Evolutionary conservation across 2,888 invertebrate species (phyloP), one percentile per base, ranked within the genome.

Genomic region (Pelosia muscerda): DNA sequence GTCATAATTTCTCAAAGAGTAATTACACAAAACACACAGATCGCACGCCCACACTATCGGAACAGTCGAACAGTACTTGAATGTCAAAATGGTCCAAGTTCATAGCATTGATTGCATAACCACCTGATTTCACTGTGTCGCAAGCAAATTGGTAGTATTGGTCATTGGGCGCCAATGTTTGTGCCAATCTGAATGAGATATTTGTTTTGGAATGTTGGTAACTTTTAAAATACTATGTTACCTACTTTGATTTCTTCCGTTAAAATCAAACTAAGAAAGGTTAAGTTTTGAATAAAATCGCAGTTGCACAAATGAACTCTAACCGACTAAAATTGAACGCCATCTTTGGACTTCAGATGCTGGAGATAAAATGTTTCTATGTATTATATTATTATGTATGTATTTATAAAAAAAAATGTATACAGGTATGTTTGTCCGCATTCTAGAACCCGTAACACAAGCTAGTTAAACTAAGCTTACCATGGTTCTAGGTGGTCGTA

Each of bases 51-150:
- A 38, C 38, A 59, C 10, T 38, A 15, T 15, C 25, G 23, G 25
- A 38, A 59, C 25, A 62, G 11, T 28, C 23, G 25, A 38, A 59
- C 25, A 62, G 11, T 28, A 15, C 49, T 62, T 62, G 56, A 56
- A 61, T 22, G 15, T 6, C n/a, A 55, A 53, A 59, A 26, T 34
- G 49, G 42, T 42, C 31, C 71, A 71, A 71, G 71, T 71, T 71
- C 71, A 67, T 19, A 53, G 63, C 49, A 23, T 60, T 10, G 4
- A 53, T 71, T 67, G 66, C 64, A 49, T 67, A 66, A 71, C 63
- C 22, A 0, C 10, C 25, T 25, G 71, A 66, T 71, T 71, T 71
- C 71, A 62, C 71, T 57, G 38, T 64, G 66, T 13, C 28, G 60
- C 15, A 31, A 60, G 26, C 28, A n/a, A 6, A 34, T 49, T 60